Base-by-base conservation (phyloP, 2,113 vertebrate genomes). In the Hypomesus transpacificus region DNA sequence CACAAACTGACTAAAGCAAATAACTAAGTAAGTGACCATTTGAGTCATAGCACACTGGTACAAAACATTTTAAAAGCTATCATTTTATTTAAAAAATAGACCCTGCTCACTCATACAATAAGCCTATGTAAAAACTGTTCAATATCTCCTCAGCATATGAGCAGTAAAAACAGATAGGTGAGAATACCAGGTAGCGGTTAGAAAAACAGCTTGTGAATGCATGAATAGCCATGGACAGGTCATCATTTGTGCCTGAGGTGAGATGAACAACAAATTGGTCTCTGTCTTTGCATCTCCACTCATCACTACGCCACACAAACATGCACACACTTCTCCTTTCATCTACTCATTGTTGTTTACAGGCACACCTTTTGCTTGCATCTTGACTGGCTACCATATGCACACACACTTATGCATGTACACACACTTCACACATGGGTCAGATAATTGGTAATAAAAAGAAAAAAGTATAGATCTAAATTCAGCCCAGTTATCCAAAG, bases 371-470 rank as follows among this genome's bases (percentile, higher is more conserved):
- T 46, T 46, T 46, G 1, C 39, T 8, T 46, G 39, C 39, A 46
- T 46, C 39, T 46, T 46, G 39, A 46, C 39, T 46, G 7, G 8
- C 39, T 13, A 46, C 39, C 39, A 46, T 14, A 28, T 39, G 53
- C 14, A 17, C 51, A 68, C 52, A 56, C 51, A 26, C 66, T 53
- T 1, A 68, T 39, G 26, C 53, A 57, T 11, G 18, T 28, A 58
- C 66, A 68, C 66, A 68, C 20, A 68, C 24, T 28, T 17, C 13
- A 28, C n/a, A n/a, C 51, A 68, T 17, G 54, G 20, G 20, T 24
- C 74, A 80, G 70, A 86, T 86, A 85, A 87, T 82, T 87, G 82
- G 82, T 62, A 69, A 81, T 70, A 68, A 77, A 87, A 80, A 66
- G 84, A 74, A 80, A 46, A 82, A 83, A 76, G 75, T 68, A 80